Evolutionary conservation across 64 coral and sea anemone genomes (phyloP), one percentile per base, ranked within the genome.

Genomic region (Montipora efflorescens): DNA sequence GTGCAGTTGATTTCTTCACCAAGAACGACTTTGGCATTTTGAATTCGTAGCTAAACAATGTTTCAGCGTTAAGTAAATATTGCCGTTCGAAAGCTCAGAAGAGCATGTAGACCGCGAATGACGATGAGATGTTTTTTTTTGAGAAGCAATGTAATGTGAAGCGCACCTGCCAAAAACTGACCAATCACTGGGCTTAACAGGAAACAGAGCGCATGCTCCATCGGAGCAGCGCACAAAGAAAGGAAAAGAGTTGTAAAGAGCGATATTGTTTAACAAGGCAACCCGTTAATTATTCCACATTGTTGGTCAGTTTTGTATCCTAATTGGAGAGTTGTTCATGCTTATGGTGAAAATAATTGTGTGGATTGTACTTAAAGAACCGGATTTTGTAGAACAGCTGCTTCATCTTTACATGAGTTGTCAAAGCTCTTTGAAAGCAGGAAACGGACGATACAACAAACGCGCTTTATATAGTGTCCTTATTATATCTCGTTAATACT

Each of bases 181-280:
- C 96, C 96, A 97, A 97, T 96, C 87, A 94, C 73, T 75, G 66
- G 96, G 93, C 48, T 92, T 94, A 73, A 82, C 28, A 67, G 22
- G 21, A 4, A 19, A 2, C 50, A 96, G 76, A 69, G 68, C 92
- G 96, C 96, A 95, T 92, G 96, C 87, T 84, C 96, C 11, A 68
- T 19, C 80, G 14, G 16, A 48, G 44, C 53, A 58, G 59, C 28
- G 53, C 78, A 77, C 55, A 83, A 91, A 82, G 67, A 82, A 90
- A 53, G 53, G 18, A 79, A 19, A 48, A 28, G 13, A 79, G 88
- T 97, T 97, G 90, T 97, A 97, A 97, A 97, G 96, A 97, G 96
- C 74, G 96, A 97, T 97, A 97, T 97, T 97, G 93, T 97, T 97
- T 97, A 84, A 97, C 89, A 81, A 91, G 89, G 94, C 74, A 94